Percentiles rank a stretch among this genome's conserved stretches.
These are phyloP conservation scores for Aphyosemion australe DNA, from an alignment of 2,113 vertebrate genomes.

Conservation along the genomic window DNA sequence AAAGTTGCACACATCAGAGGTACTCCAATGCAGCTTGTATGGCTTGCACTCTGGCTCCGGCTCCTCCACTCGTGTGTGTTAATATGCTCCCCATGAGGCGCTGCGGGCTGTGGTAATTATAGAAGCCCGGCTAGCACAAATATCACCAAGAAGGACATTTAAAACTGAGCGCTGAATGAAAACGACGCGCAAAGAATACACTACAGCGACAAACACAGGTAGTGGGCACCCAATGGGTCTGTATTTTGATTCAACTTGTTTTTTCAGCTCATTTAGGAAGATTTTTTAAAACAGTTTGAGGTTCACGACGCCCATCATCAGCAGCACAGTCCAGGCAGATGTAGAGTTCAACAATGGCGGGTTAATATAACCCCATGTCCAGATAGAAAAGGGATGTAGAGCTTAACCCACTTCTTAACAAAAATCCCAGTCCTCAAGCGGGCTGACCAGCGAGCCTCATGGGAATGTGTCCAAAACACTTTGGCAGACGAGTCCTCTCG, in stretches of 20 bases:
- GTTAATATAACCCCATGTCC: conserved; percentile 43
- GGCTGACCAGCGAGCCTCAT: conserved; percentile 36
- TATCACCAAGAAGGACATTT: conserved; percentile 56
- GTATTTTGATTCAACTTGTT: neutral
- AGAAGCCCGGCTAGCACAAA: conserved; percentile 65
- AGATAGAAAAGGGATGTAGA: conserved; percentile 45
- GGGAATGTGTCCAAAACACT: conserved; percentile 26
- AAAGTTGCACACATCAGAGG: conserved; percentile 21
- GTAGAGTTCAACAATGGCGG: conserved; percentile 37
- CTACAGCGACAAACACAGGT: neutral
- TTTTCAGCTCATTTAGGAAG: neutral
- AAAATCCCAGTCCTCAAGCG: conserved; percentile 42
- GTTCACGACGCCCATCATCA: too few relatives aligned
- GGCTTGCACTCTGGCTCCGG: conserved; percentile 46
- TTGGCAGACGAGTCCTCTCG: conserved; percentile 9
- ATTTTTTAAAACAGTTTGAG: neutral
- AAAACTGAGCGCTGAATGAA: conserved; percentile 36
- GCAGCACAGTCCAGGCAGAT: conserved; percentile 17
- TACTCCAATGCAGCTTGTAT: conserved; percentile 13
- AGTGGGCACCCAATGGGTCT: neutral
- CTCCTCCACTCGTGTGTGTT: conserved; percentile 78
- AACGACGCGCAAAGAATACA: conserved; percentile 6
- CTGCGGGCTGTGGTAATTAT: conserved; percentile 80
- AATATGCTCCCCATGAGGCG: conserved; percentile 76
- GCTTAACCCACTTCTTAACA: conserved; percentile 63